These are phyloP conservation scores for Leptonema lineaticorne DNA, from an alignment of 1,140 invertebrate genomes.

Conservation along the genomic window DNA sequence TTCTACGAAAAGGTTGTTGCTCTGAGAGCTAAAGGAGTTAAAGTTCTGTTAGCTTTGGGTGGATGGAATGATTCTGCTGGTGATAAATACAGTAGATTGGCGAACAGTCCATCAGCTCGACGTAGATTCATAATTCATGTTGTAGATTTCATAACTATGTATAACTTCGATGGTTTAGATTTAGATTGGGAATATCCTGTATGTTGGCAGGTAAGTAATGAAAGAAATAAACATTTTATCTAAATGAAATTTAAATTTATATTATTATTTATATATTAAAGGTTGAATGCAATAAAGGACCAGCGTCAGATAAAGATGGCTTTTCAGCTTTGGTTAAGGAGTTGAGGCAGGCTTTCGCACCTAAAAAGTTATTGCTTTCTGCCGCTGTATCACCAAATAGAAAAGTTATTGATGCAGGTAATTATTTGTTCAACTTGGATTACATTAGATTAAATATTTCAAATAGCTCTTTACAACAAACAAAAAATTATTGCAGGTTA, in stretches of 20 bases:
- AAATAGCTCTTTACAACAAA: too few species aligned
- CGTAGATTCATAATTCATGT: slow-evolving; percentile 73
- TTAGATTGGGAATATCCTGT: slow-evolving; percentile 91
- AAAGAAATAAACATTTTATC: neutral
- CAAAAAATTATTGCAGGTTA: slow-evolving; percentile 68
- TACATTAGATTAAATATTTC: too few species aligned
- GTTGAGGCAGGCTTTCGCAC: slow-evolving; percentile 68
- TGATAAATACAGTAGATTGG: slow-evolving; percentile 81
- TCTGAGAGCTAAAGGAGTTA: slow-evolving; percentile 72
- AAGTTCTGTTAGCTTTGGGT: slow-evolving; percentile 81
- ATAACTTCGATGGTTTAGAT: slow-evolving; percentile 83
- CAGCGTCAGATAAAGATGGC: slow-evolving; percentile 71
- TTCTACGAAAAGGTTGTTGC: slow-evolving; percentile 82
- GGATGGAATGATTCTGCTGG: slow-evolving; percentile 89
- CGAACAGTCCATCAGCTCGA: slow-evolving; percentile 71
- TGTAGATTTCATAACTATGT: slow-evolving; percentile 74
- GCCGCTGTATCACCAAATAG: slow-evolving; percentile 84
- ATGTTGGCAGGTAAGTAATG: slow-evolving; percentile 82
- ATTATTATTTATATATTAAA: slow-evolving; percentile 57
- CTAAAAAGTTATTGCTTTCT: slow-evolving; percentile 70
- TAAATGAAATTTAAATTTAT: neutral
- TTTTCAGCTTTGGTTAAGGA: slow-evolving; percentile 73
- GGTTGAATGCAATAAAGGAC: slow-evolving; percentile 77
- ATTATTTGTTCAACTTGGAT: too few species aligned
- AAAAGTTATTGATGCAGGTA: slow-evolving; percentile 74